Conservation (phyloP, 2,113 vertebrate genomes). For the Catagonus wagneri region DNA sequence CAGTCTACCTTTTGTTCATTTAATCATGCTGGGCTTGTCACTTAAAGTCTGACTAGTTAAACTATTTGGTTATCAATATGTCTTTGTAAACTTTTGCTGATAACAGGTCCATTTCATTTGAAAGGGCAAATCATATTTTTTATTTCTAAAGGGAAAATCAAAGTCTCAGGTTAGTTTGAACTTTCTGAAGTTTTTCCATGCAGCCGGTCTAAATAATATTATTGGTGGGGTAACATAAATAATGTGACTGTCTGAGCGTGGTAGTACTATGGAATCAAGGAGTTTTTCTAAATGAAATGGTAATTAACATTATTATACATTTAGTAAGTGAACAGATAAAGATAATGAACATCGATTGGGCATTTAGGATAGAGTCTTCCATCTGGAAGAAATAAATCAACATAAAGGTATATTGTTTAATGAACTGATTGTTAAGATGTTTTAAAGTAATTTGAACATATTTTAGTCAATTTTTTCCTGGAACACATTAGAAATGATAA, state of each 20-base stretch:
- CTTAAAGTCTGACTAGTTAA: slow-evolving; percentile 30
- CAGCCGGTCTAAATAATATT: neutral
- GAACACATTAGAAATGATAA: slow-evolving; percentile 19
- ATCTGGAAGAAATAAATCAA: neutral
- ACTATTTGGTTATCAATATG: neutral
- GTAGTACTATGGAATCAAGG: neutral
- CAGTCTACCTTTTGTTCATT: neutral
- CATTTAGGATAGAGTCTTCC: slow-evolving; percentile 3
- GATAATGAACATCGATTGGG: neutral
- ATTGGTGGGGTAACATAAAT: neutral
- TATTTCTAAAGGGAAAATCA: neutral
- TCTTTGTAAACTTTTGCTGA: slow-evolving; percentile 39
- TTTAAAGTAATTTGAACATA: slow-evolving; percentile 42
- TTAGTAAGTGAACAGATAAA: neutral
- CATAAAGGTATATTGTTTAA: neutral
- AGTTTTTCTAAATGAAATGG: slow-evolving; percentile 7
- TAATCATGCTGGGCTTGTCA: neutral
- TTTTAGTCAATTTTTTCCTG: neutral
- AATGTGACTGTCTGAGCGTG: neutral
- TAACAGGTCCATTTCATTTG: neutral
- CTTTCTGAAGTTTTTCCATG: neutral
- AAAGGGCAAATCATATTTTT: slow-evolving; percentile 13
- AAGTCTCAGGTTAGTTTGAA: neutral
- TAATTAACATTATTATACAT: neutral
- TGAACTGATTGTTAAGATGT: slow-evolving; percentile 1